Base-by-base conservation (phyloP, 2,113 vertebrate genomes). In the Colinus virginianus region DNA sequence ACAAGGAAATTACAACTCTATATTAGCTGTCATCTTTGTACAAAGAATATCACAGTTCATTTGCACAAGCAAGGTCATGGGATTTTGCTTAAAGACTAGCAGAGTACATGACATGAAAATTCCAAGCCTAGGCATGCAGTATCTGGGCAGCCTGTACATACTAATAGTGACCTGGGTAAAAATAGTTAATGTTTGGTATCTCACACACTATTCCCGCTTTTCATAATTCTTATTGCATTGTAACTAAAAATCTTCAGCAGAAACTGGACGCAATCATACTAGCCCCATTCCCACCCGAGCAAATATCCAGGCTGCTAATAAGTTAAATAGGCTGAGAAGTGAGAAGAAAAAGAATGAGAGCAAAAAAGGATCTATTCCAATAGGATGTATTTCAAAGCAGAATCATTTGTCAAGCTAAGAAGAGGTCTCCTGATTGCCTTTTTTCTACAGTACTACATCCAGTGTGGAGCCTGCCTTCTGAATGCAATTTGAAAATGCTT, bases 81-180 rank as follows among this genome's bases (percentile, higher is more conserved):
- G 75, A 58, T 84, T 87, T 93, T 91, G 23, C 84, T 90, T 89
- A 59, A 92, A 90, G 32, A 76, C 72, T 91, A 88, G 15, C 49
- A 64, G 48, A 88, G 36, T 90, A 79, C 20, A 74, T 49, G 3
- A 92, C 26, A 38, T 15, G 43, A 56, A 88, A 94, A 88, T 49
- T 79, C 11, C 59, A 77, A 82, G 56, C 13, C 15, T 3, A 9
- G 7, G 2, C 34, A 42, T 67, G 74, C 67, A 78, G 38, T 18
- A 71, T 56, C 38, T 81, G 23, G 17, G 12, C 62, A 71, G 17
- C 11, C 61, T 80, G 83, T 87, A 25, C 32, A 84, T 16, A 23
- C 38, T 36, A 49, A 1, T 18, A 66, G 32, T n/a, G 10, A 28
- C 51, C 66, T 78, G 62, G 6, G 15, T 85, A 15, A 13, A 58